Percentiles rank a stretch among this genome's conserved stretches.
Evolutionary conservation across 2,113 vertebrate species (phyloP).

Genomic region (Pithys albifrons): DNA sequence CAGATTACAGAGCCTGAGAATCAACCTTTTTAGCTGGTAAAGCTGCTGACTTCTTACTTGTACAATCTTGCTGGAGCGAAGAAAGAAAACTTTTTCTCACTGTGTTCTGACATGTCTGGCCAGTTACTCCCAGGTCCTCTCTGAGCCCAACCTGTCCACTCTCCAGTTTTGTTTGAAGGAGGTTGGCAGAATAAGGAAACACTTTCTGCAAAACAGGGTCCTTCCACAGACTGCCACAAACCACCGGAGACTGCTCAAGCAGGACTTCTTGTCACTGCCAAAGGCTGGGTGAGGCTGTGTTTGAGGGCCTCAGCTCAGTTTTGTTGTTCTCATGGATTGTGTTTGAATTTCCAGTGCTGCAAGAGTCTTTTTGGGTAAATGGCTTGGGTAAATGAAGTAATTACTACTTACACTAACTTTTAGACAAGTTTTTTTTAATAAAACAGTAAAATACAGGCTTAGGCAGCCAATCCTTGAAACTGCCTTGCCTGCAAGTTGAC

Average conservation of each 20-base stretch:
- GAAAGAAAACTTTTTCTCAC: neutral
- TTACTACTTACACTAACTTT: neutral
- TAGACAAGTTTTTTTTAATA: neutral
- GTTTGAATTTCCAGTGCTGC: neutral
- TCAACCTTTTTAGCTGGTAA: neutral
- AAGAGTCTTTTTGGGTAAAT: neutral
- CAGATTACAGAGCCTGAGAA: neutral
- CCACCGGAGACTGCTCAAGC: accelerated
- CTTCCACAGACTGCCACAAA: neutral
- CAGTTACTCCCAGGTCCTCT: neutral
- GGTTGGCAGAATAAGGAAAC: neutral
- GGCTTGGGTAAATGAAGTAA: neutral
- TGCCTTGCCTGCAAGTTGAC: neutral
- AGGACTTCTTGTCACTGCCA: neutral
- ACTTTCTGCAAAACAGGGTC: neutral
- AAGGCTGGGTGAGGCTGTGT: neutral
- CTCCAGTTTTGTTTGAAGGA: neutral
- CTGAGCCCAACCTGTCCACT: neutral
- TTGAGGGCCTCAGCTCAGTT: neutral
- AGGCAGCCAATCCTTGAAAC: neutral
- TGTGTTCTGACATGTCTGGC: neutral
- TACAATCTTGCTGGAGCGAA: neutral
- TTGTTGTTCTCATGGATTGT: neutral
- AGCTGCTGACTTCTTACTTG: neutral
- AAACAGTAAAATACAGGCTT: neutral